phyloP scores from a whole-genome alignment of 2,797 vertebrate species.

The Galagoides demidoff region DNA sequence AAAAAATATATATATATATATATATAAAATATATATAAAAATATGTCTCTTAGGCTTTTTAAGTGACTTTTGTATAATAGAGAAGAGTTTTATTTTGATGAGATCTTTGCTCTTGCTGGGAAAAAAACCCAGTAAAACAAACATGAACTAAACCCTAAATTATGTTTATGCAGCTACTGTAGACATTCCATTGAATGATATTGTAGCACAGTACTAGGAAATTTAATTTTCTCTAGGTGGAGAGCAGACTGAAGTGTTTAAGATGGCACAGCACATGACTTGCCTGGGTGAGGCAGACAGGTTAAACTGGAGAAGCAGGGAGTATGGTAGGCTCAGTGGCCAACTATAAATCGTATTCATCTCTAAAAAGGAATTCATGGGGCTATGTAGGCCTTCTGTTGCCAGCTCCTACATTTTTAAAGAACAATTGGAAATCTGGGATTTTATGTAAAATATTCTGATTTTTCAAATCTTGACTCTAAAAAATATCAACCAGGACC shows the following conservation, averaged over 20 bases:
- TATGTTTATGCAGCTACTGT: neutral
- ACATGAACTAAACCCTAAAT: neutral
- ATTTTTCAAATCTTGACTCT: constrained; percentile 12
- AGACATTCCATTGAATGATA: neutral
- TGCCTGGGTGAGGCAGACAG: neutral
- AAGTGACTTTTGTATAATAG: neutral
- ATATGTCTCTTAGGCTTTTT: neutral
- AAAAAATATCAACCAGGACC: neutral
- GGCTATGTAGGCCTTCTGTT: neutral
- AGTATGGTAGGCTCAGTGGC: neutral
- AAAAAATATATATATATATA: no score
- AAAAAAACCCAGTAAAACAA: neutral
- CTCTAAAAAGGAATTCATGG: neutral
- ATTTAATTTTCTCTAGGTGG: neutral
- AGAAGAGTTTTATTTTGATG: constrained; percentile 11
- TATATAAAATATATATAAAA: neutral
- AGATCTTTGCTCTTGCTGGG: neutral
- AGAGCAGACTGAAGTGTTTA: neutral
- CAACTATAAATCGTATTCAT: neutral
- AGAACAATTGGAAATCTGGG: neutral
- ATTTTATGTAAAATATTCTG: neutral
- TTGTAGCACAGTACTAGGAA: neutral
- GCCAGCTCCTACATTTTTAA: neutral
- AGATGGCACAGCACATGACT: neutral
- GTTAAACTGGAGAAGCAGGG: neutral